Conservation (phyloP, 2,113 vertebrate genomes). For the Noctilio leporinus region DNA sequence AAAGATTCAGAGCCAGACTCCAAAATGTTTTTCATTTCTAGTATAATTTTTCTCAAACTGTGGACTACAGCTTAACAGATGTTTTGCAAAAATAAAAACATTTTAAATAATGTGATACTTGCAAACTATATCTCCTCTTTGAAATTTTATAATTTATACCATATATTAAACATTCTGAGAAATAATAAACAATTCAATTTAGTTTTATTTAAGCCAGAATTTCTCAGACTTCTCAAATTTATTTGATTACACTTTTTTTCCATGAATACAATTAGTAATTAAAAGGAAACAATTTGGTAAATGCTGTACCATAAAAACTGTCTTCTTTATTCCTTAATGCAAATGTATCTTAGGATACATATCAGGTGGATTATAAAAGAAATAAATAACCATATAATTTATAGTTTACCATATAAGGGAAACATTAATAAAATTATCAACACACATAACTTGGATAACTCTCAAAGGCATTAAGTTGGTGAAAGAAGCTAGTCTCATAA, state of each 20-base stretch:
- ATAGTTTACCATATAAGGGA: background rate
- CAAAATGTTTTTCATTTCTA: background rate
- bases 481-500: background rate
- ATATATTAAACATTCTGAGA: background rate
- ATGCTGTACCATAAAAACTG: background rate
- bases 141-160: background rate
- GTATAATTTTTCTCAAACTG: background rate
- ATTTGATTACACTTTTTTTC: background rate
- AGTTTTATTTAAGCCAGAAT: background rate
- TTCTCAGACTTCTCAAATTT: background rate
- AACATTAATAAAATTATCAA: background rate
- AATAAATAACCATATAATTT: background rate
- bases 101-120: background rate
- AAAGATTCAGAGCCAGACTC: background rate
- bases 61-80: background rate
- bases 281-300: background rate
- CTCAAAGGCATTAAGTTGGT: background rate
- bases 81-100: background rate
- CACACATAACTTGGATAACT: background rate
- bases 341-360: background rate
- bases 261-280: background rate
- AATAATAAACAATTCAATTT: background rate
- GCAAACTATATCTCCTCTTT: background rate
- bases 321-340: background rate
- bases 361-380: background rate